phyloP scores from a whole-genome alignment of 92 coral and sea anemone genomes.

The Meandrina meandrites region DNA sequence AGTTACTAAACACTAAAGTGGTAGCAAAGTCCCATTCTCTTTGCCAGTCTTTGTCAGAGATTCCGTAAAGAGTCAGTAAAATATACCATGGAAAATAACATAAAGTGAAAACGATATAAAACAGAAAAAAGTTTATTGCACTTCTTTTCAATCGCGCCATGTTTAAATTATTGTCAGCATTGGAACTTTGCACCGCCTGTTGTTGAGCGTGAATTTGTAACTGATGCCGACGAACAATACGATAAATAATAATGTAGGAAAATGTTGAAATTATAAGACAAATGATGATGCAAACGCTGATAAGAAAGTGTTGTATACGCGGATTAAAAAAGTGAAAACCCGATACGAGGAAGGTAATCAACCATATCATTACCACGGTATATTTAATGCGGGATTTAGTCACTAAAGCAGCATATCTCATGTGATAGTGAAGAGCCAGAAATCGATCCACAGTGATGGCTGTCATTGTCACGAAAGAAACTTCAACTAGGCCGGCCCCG shows the following conservation, averaged over 20 bases:
- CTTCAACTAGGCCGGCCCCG: neutral
- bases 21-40: no score
- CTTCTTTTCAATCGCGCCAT: neutral
- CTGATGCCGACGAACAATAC: neutral
- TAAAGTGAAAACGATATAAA: neutral
- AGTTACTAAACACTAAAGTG: neutral
- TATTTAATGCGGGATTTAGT: conserved; percentile 6
- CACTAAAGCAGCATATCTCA: conserved; percentile 29
- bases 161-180: neutral
- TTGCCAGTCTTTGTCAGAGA: no score
- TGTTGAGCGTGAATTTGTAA: neutral
- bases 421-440: conserved; percentile 21
- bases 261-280: no score
- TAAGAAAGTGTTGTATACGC: no score
- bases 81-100: no score
- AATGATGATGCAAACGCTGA: no score
- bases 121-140: neutral
- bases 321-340: no score
- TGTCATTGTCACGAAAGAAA: neutral
- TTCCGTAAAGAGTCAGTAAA: no score
- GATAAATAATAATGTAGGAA: no score
- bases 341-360: neutral
- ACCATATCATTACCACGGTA: neutral
- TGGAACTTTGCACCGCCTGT: neutral
- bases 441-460: conserved; percentile 31